phyloP scores from a whole-genome alignment of 1,140 invertebrate species.

The Coenobita brevimanus region DNA sequence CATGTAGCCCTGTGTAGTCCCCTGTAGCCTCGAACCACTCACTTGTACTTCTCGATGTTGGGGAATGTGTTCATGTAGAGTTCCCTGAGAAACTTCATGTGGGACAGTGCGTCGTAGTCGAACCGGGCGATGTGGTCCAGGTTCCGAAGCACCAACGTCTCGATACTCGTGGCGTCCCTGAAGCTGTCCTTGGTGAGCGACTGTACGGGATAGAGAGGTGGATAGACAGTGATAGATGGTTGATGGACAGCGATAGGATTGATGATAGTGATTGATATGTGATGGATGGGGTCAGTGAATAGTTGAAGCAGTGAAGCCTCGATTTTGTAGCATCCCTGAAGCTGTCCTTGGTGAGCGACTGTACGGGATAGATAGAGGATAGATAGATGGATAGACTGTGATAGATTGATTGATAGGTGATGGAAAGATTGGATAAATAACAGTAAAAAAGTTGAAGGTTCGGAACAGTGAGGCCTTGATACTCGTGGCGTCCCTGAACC shows the following conservation, averaged over 20 bases:
- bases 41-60: slow-evolving; percentile 68
- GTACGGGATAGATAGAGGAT: slow-evolving; percentile 60
- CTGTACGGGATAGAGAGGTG: slow-evolving; percentile 57
- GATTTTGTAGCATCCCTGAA: slow-evolving; percentile 65
- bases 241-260: no score
- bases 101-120: slow-evolving; percentile 67
- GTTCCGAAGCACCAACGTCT: slow-evolving; percentile 66
- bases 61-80: slow-evolving; percentile 69
- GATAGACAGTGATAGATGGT: no score
- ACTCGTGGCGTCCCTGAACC: slow-evolving; percentile 62
- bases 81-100: slow-evolving; percentile 67
- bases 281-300: no score
- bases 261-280: no score
- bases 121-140: slow-evolving; percentile 67
- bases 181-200: slow-evolving; percentile 68
- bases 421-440: no score
- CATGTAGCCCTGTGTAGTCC: no score
- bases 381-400: neutral
- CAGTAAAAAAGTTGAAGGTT: no score
- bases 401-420: no score
- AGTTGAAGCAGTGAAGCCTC: slow-evolving; percentile 64
- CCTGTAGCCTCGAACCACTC: no score
- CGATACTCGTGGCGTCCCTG: slow-evolving; percentile 63
- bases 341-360: slow-evolving; percentile 68
- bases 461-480: slow-evolving; percentile 65